Base-by-base conservation (phyloP, 1,140 invertebrate genomes). In the Brachionus koreanus region DNA sequence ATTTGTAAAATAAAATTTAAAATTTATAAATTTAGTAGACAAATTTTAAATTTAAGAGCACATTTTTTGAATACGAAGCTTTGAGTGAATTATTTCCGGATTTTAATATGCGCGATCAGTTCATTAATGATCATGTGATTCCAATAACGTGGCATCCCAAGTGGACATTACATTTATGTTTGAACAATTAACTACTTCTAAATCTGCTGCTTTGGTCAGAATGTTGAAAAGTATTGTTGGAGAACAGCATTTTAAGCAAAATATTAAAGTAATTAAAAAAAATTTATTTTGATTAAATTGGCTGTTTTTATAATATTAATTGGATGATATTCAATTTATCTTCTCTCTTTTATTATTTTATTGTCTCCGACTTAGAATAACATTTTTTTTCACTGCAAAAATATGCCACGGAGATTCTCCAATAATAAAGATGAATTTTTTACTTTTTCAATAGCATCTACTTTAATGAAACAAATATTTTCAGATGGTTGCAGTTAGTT, bases 31-130 rank as follows among this genome's bases (percentile, higher is more conserved):
- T 9, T 16, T 61, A 37, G 5, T 69, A 39, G 10, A 37, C 5
- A 39, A 23, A 43, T 13, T 74, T 25, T 46, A 25, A 74, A 49
- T 29, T 35, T 23, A 19, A 74, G 69, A 74, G 65, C 37, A 69
- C 65, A 7, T 69, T 69, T 46, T 52, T 89, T 13, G 85, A 87
- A 75, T 86, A 86, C 61, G 61, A 85, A 10, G 85, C 84, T 16
- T 23, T 86, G 4, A 84, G 87, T 10, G 87, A 93, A 90, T 91
- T 95, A 0, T 92, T 93, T 85, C 93, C 92, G 35, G 90, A 92
- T 7, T 95, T 94, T 94, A 92, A 93, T 85, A 91, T 93, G 82
- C 90, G 39, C 13, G 13, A 82, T 52, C 25, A 67, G 49, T 82
- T 82, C 42, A 49, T 67, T n/a, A 69, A 49, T 52, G 65, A 65